These are phyloP conservation scores for Boloria euphrosyne DNA, from an alignment of 2,888 invertebrate species.

Conservation along the genomic window DNA sequence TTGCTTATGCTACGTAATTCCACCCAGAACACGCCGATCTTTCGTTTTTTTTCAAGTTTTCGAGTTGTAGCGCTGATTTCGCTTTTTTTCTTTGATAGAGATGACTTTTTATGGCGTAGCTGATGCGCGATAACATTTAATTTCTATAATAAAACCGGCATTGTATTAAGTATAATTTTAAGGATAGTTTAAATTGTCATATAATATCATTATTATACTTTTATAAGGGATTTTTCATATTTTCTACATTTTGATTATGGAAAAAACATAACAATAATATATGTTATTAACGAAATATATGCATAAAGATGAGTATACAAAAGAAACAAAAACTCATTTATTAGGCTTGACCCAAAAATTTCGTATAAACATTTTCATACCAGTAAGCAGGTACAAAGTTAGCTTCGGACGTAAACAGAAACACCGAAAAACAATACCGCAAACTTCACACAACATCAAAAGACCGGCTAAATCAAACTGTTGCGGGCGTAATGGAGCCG, in stretches of 20 bases:
- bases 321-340: too few relatives aligned
- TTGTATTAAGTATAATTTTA: too few relatives aligned
- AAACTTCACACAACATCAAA: conserved; percentile 43
- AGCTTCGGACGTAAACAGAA: conserved; percentile 19
- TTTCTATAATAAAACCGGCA: too few relatives aligned
- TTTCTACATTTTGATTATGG: too few relatives aligned
- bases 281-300: too few relatives aligned
- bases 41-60: conserved; percentile 19
- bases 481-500: conserved; percentile 61
- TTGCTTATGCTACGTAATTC: conserved; percentile 34
- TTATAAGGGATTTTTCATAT: too few relatives aligned
- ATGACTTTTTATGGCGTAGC: too few relatives aligned
- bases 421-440: conserved; percentile 36
- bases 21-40: conserved; percentile 25
- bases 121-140: too few relatives aligned
- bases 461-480: conserved; percentile 48
- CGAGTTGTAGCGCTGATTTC: conserved; percentile 12
- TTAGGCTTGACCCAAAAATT: background rate
- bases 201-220: too few relatives aligned
- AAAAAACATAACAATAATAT: too few relatives aligned
- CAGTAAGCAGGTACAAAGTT: conserved; percentile 24
- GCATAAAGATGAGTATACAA: too few relatives aligned
- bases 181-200: too few relatives aligned
- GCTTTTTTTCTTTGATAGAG: background rate
- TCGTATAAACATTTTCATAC: conserved; percentile 8